Base-by-base conservation (phyloP, 2,888 invertebrate genomes). In the Napeogenes sylphis region DNA sequence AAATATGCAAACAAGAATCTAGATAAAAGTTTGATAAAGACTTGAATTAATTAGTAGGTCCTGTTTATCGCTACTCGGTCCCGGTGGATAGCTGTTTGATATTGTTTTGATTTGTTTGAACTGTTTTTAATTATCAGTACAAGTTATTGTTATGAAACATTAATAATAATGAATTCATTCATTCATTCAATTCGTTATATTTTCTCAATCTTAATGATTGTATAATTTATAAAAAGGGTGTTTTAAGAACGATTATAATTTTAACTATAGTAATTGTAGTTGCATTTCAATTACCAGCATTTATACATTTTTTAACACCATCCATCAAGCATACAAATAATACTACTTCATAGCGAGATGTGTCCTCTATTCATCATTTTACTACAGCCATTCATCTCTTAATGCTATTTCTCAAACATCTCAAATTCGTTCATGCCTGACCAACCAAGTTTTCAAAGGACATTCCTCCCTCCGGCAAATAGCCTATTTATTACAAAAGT, bases 401-500 rank as follows among this genome's bases (percentile, higher is more conserved):
- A 51, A 51, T 30, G 30, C 51, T 21, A 51, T 51, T 51, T 30
- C 51, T 30, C 21, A 51, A 42, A 42, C 42, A 42, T 42, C 42
- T 42, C 42, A 42, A 30, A 64, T 65, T 45, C 65, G 59, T 58
- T 64, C 64, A 63, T 62, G 64, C 64, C 64, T 67, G 67, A 67
- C 67, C 67, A 62, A 38, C 51, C 59, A 67, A 65, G 61, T 67
- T 67, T 62, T 64, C 62, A 65, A 65, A 60, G 64, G 58, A 56
- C 62, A 63, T 67, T 67, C 64, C 62, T 62, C 61, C 66, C 66
- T 63, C 62, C 51, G 45, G 58, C 51, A 58, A 67, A 67, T 67
- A 61, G 63, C 62, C 68, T 66, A 68, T 69, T 69, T 68, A 63
- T 67, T 65, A 61, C 55, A 12, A 42, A 60, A 58, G 51, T 61